phyloP scores from a whole-genome alignment of 2,888 invertebrate species.

The Drosophila setosimentum region DNA sequence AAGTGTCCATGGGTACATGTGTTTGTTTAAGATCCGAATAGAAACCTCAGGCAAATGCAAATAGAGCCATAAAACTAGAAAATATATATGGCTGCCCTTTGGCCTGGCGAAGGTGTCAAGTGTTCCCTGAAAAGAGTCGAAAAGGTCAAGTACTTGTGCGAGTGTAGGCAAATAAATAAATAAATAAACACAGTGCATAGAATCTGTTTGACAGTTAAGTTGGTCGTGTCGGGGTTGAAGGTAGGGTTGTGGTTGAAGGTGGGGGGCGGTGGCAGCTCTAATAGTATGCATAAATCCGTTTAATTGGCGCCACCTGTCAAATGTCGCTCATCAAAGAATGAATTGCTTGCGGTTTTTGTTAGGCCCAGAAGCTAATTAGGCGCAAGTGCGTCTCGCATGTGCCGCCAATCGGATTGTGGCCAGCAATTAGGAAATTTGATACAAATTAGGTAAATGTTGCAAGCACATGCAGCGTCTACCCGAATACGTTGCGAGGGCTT shows the following conservation, averaged over 20 bases:
- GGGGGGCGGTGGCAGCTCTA: conserved; percentile 9
- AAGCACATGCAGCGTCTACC: not conserved
- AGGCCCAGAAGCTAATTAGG: conserved; percentile 63
- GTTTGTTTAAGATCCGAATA: conserved; percentile 59
- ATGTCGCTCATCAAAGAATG: conserved; percentile 64
- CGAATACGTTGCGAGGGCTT: conserved; percentile 46
- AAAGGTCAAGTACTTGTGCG: conserved; percentile 52
- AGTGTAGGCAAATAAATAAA: conserved; percentile 27
- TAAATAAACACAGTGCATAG: conserved; percentile 16
- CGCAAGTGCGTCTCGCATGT: conserved; percentile 50
- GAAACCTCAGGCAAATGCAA: conserved; percentile 53
- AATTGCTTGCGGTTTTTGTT: conserved; percentile 47
- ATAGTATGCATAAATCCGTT: conserved; percentile 56
- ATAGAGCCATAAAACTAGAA: conserved; percentile 58
- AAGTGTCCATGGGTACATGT: conserved; percentile 20
- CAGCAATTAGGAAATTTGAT: conserved; percentile 57
- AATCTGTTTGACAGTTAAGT: conserved; percentile 8
- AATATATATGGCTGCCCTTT: conserved; percentile 37
- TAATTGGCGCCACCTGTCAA: conserved; percentile 57
- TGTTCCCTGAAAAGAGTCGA: conserved; percentile 54
- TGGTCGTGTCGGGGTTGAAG: not conserved
- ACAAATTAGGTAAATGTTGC: conserved; percentile 65
- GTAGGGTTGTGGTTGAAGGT: not conserved
- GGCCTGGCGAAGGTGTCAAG: conserved; percentile 56
- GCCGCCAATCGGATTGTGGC: conserved; percentile 66